Conservation (phyloP, 2,888 invertebrate species). For the Glyphotaelius pellucidus region DNA sequence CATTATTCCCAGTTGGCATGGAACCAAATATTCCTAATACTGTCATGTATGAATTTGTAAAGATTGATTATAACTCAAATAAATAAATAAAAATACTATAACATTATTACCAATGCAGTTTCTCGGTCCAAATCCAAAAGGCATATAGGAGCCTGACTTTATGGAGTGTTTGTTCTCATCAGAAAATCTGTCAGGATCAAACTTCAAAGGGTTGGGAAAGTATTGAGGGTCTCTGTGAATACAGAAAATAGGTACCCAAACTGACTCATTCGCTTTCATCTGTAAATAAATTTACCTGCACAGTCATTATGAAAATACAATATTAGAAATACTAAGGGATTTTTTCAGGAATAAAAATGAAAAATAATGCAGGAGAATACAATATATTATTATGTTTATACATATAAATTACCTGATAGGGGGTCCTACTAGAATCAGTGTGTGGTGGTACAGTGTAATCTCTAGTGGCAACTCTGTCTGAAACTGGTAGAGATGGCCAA, state of each 20-base stretch:
- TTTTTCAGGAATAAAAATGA: no score
- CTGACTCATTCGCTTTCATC: not conserved
- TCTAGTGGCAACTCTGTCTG: constrained; percentile 69
- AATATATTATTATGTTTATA: no score
- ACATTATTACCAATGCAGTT: constrained; percentile 46
- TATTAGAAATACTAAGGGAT: no score
- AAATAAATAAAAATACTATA: not conserved
- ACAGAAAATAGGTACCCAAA: constrained; percentile 34
- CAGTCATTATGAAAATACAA: not conserved
- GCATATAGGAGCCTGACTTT: constrained; percentile 34
- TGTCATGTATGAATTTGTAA: no score
- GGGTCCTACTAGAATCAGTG: not conserved
- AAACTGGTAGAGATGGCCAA: constrained; percentile 67
- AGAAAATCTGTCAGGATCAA: constrained; percentile 56
- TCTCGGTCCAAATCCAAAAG: constrained; percentile 55
- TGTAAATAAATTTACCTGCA: no score
- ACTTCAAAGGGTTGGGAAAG: constrained; percentile 48
- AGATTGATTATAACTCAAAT: no score
- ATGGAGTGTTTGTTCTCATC: constrained; percentile 53
- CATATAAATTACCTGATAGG: no score
- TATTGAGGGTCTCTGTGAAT: constrained; percentile 38
- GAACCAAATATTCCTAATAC: no score
- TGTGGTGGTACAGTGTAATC: constrained; percentile 67
- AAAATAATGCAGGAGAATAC: no score
- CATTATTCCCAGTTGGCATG: no score